These are phyloP conservation scores for Chiroxiphia lanceolata DNA, from an alignment of 2,797 vertebrate species.

Conservation along the genomic window DNA sequence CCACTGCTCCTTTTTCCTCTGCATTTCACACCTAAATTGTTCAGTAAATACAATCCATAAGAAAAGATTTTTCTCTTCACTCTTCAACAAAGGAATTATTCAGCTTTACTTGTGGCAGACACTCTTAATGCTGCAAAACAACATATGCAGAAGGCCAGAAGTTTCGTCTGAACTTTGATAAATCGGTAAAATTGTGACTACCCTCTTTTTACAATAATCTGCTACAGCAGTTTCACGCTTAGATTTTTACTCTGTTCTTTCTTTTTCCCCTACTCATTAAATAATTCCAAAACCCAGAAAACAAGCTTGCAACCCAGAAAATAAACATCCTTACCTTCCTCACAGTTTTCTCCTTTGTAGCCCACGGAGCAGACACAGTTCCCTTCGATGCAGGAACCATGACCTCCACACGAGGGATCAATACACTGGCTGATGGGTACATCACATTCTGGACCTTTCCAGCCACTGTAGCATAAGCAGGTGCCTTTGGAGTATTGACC, in stretches of 20 bases:
- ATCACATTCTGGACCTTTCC: constrained; percentile 96
- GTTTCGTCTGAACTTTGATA: neutral
- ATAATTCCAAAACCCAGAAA: neutral
- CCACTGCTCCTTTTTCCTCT: neutral
- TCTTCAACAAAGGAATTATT: constrained; percentile 21
- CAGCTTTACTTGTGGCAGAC: neutral
- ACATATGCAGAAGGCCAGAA: neutral
- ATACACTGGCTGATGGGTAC: constrained; percentile 93
- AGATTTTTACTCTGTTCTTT: neutral
- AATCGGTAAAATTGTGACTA: neutral
- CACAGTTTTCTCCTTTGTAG: constrained; percentile 93
- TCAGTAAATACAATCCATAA: constrained; percentile 8
- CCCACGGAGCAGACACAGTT: constrained; percentile 93
- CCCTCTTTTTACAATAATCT: neutral
- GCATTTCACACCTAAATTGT: constrained; percentile 26
- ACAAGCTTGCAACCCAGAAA: neutral
- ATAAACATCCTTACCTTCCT: constrained; percentile 83
- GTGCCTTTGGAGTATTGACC: constrained; percentile 97
- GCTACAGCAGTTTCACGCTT: neutral
- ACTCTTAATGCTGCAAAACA: neutral
- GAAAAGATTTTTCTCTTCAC: neutral
- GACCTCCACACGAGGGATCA: constrained; percentile 92
- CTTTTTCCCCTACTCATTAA: neutral
- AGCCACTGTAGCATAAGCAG: constrained; percentile 97
- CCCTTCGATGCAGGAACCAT: constrained; percentile 93